Conservation (phyloP, 2,113 vertebrate genomes). For the Seriola quinqueradiata region DNA sequence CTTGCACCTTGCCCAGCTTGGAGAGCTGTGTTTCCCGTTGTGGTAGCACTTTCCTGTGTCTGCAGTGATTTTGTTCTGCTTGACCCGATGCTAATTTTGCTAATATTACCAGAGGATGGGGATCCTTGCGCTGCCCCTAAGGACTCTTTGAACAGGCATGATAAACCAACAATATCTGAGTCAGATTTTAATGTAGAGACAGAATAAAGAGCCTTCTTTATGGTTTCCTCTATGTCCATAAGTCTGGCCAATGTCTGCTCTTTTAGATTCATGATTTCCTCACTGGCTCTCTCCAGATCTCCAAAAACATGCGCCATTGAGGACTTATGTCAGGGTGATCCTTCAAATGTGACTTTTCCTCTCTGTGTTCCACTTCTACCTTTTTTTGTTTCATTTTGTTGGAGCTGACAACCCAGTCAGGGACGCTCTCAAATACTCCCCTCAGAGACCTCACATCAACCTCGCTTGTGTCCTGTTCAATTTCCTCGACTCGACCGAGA, state of each 20-base stretch:
- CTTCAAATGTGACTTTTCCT: constrained; percentile 55
- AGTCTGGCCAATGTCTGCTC: constrained; percentile 94
- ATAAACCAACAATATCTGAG: constrained; percentile 87
- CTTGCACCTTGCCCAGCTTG: constrained; percentile 50
- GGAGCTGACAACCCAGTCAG: constrained; percentile 84
- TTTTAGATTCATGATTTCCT: constrained; percentile 92
- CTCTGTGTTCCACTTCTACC: constrained; percentile 46
- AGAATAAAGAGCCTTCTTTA: constrained; percentile 93
- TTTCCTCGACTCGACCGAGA: constrained; percentile 87
- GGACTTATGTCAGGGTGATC: constrained; percentile 76
- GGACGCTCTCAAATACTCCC: constrained; percentile 89
- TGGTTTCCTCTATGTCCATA: constrained; percentile 91
- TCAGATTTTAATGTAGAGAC: constrained; percentile 93
- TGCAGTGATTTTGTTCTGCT: constrained; percentile 74
- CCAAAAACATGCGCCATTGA: constrained; percentile 90
- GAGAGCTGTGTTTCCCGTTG: constrained; percentile 28
- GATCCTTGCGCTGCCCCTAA: constrained; percentile 78
- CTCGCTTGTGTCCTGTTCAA: constrained; percentile 88
- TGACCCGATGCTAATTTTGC: constrained; percentile 86
- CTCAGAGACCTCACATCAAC: constrained; percentile 87
- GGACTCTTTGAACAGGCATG: constrained; percentile 90
- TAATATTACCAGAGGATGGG: constrained; percentile 78
- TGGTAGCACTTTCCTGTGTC: constrained; percentile 20
- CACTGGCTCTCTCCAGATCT: constrained; percentile 91
- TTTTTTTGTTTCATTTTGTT: constrained; percentile 59